Evolutionary conservation across 2,797 vertebrate species (phyloP), one percentile per base, ranked within the genome.

Genomic region (Lepidocolaptes lacrymiger): DNA sequence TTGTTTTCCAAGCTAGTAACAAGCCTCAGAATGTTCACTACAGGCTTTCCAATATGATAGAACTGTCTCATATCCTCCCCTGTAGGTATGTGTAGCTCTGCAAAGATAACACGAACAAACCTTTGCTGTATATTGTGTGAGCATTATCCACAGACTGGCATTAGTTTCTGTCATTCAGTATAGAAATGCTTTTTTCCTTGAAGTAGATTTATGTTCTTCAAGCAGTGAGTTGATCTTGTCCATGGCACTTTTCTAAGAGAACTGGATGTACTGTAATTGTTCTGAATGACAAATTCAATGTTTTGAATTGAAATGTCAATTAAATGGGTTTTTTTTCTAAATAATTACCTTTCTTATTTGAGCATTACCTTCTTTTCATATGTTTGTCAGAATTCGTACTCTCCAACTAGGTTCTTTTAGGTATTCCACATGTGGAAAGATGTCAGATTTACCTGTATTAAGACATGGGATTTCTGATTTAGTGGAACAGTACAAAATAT

Each of bases 401-500:
- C 8, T 48, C 34, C 4, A 3, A 12, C 12, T 6, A 49, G 10
- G 4, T 58, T 54, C 26, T 62, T 88, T 78, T 6, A 58, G 22
- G 9, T 67, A 32, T 24, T 58, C 9, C 12, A 18, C 2, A 0
- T 52, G 14, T 61, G 37, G 36, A 46, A 7, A 3, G 10, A 8
- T 68, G n/a, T 43, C 12, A 68, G 2, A 46, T 75, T 83, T 41
- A 34, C 27, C 28, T 67, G 7, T 8, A 30, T 27, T 10, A 68
- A 43, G 54, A 37, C 27, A 1, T 1, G 2, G 36, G 3, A 63
- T 92, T 92, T 76, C 49, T 79, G 41, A 30, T 59, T 66, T 49
- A 46, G 10, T 0, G 0, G 28, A 63, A 34, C 20, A 63, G 7
- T 63, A 21, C 5, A 32, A 71, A 79, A 39, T 12, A 12, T 18